Percentiles rank a stretch among this genome's conserved stretches.
These are phyloP conservation scores for Lepus americanus DNA, from an alignment of 2,113 vertebrate genomes.

Conservation along the genomic window DNA sequence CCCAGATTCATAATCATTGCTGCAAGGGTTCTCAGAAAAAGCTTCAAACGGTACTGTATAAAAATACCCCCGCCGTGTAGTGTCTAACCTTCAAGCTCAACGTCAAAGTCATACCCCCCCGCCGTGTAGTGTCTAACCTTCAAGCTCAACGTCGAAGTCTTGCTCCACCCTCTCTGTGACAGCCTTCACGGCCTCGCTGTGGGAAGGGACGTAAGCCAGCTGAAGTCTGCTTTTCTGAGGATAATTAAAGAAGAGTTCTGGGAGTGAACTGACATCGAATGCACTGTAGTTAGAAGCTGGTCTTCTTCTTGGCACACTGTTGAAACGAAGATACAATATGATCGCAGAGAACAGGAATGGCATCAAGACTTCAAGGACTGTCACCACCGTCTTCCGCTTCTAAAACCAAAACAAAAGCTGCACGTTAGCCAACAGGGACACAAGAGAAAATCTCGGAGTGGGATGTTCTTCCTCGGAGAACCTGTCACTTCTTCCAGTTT, in stretches of 20 bases:
- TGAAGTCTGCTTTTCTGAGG: slow-evolving; percentile 81
- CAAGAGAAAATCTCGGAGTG: fast-evolving
- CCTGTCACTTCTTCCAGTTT: background rate
- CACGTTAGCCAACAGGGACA: background rate
- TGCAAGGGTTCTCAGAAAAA: background rate
- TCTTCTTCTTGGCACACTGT: slow-evolving; percentile 87
- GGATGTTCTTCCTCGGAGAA: background rate
- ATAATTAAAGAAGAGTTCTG: slow-evolving; percentile 75
- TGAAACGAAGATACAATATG: slow-evolving; percentile 93
- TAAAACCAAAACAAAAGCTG: slow-evolving; percentile 75
- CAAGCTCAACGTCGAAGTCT: slow-evolving; percentile 83
- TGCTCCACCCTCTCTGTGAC: slow-evolving; percentile 88
- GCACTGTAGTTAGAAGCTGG: slow-evolving; percentile 87
- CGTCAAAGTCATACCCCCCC: slow-evolving; percentile 84
- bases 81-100: slow-evolving; percentile 83
- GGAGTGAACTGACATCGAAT: slow-evolving; percentile 83
- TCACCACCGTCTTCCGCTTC: slow-evolving; percentile 95
- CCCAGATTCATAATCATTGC: background rate
- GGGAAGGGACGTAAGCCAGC: slow-evolving; percentile 92
- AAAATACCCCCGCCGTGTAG: background rate
- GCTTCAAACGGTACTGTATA: background rate
- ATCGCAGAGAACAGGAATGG: slow-evolving; percentile 94
- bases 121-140: slow-evolving; percentile 78
- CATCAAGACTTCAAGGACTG: slow-evolving; percentile 92
- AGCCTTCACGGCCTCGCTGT: slow-evolving; percentile 90